Evolutionary conservation across 2,113 vertebrate species (phyloP), one percentile per base, ranked within the genome.

Genomic region (Mionectes macconnelli): DNA sequence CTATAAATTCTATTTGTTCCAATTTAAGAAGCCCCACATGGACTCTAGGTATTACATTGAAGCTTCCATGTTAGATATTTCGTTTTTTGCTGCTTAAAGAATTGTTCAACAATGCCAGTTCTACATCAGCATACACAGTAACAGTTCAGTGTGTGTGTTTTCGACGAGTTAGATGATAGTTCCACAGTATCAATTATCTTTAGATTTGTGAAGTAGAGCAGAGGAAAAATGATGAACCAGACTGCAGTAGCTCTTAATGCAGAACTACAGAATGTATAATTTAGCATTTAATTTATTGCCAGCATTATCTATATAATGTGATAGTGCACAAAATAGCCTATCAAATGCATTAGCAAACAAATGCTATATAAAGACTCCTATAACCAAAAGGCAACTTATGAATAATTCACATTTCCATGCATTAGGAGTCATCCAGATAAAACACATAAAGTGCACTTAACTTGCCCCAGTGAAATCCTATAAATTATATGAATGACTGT

Each of bases 321-420:
- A 90, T 91, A 94, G 70, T 68, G 94, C 89, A 95, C 95, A 82
- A 94, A 97, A 94, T 87, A 95, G 89, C 92, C 90, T 84, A 95
- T 87, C 94, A 94, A 93, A 90, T 74, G 84, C 97, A 95, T 97
- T 97, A 97, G 95, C 97, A 97, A 97, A 98, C 93, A 95, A 98
- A 97, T 93, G 93, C 97, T 97, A 91, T 95, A 95, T 95, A 94
- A 97, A 97, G 96, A 85, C 45, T 96, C 75, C 69, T 85, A 94
- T 89, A 93, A 96, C 91, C 93, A 93, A 91, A 63, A 93, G 67
- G 63, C 89, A 96, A 76, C 17, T 66, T n/a, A 94, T 97, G 95
- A 98, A 98, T 98, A 97, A 98, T 98, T 98, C 96, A 97, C 70
- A 50, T 94, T 92, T 68, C 94, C 82, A 90, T 55, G 87, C 96